Base-by-base conservation (phyloP, 2,113 vertebrate genomes). In the Phaethon lepturus region DNA sequence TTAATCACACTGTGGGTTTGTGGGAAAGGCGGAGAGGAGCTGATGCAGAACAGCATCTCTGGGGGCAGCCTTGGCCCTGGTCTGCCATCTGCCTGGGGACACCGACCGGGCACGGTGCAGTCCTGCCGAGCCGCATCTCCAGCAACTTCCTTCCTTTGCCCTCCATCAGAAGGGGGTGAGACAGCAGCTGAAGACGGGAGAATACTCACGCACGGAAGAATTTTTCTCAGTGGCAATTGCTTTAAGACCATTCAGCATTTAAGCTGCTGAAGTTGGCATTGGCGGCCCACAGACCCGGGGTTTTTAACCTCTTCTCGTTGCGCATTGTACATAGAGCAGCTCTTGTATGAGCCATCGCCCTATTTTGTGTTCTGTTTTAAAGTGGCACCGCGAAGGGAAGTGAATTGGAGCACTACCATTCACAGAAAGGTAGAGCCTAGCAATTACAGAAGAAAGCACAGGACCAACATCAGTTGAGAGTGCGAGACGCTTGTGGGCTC, bases 271-370 rank as follows among this genome's bases (percentile, higher is more conserved):
- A 87, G 31, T 5, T 49, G 31, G 64, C 44, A 59, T 0, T 68
- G 50, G 29, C 1, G 1, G 22, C 9, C 44, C 33, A 45, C 31
- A 84, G 19, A 55, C 4, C 5, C 0, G 0, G 20, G 13, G 2
- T 1, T 73, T 80, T 94, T 74, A 74, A 67, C 18, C 28, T 63
- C 50, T 86, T 93, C 68, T 38, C n/a, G 13, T 14, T 2, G 0
- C 2, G 1, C 5, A 3, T 7, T 53, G 45, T 53, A 50, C 40
- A 13, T 7, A 58, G 24, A 58, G 17, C 40, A 82, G 40, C 11
- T 93, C 38, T 58, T 60, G 4, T 31, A 77, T 0, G 3, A 91
- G 33, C 7, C 22, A 45, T 14, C 3, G 2, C 38, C 13, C 18
- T 78, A 7, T 18, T 31, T 69, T 76, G 15, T 58, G 5, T 4